Conservation (phyloP, 37 sponge, comb jelly and placozoan species). For the Bolinopsis microptera region DNA sequence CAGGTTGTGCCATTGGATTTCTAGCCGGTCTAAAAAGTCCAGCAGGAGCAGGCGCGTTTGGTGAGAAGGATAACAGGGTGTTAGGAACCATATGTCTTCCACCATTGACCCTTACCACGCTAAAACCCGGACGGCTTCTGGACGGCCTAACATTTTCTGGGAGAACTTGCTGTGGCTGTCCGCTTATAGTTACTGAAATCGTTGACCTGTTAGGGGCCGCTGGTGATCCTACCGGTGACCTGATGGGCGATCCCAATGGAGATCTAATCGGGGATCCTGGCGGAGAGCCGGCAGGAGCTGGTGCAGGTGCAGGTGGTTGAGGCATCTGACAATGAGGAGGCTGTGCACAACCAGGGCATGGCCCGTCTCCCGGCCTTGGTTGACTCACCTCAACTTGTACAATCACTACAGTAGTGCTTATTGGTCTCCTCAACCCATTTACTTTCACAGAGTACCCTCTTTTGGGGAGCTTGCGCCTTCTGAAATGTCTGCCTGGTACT, state of each 20-base stretch:
- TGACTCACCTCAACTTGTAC: not conserved
- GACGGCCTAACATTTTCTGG: not conserved
- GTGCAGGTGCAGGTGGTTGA: not conserved
- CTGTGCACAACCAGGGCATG: not conserved
- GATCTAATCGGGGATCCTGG: conserved; percentile 17
- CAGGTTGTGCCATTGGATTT: not conserved
- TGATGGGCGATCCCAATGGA: not conserved
- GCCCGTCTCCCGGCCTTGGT: not conserved
- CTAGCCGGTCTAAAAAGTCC: not conserved
- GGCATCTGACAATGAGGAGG: not conserved
- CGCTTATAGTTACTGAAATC: not conserved
- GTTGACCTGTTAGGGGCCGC: not conserved
- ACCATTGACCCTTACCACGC: not conserved
- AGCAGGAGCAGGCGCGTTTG: not conserved
- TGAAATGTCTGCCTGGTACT: not conserved
- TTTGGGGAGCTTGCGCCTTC: not conserved
- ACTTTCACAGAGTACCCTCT: not conserved
- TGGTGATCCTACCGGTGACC: not conserved
- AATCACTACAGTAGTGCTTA: not conserved
- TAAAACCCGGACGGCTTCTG: not conserved
- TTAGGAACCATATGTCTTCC: conserved; percentile 22
- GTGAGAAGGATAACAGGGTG: not conserved
- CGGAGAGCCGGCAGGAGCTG: not conserved
- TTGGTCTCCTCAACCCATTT: not conserved
- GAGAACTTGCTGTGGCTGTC: not conserved